Percentiles rank a stretch among this genome's conserved stretches.
These are phyloP conservation scores for Siniperca chuatsi DNA, from an alignment of 2,113 vertebrate species.

Conservation along the genomic window DNA sequence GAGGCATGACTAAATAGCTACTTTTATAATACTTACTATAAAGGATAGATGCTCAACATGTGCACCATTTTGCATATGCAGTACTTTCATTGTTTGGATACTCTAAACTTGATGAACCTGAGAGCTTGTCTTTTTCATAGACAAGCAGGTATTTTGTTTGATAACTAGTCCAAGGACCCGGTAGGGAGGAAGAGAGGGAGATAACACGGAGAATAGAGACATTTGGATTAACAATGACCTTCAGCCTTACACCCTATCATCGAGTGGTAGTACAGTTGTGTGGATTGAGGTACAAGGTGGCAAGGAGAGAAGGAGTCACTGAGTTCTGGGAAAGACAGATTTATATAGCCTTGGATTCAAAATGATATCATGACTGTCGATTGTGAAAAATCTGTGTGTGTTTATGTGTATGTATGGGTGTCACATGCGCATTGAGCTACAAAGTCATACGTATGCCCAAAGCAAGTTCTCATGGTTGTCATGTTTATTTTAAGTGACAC, in stretches of 20 bases:
- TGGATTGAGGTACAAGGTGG: slow-evolving; percentile 18
- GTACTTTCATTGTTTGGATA: slow-evolving; percentile 24
- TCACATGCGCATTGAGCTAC: background rate
- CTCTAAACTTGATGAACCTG: slow-evolving; percentile 2
- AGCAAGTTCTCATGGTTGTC: background rate
- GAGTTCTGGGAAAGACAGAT: slow-evolving; percentile 5
- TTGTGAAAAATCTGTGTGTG: background rate
- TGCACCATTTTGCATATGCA: background rate
- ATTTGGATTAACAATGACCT: slow-evolving; percentile 58
- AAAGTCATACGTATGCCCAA: background rate
- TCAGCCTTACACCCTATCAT: slow-evolving; percentile 28
- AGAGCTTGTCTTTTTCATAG: slow-evolving; percentile 15
- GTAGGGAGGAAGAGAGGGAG: slow-evolving; percentile 36
- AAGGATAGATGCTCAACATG: background rate
- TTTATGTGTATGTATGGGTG: background rate
- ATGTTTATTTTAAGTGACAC: slow-evolving; percentile 64
- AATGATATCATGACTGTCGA: background rate
- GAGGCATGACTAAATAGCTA: background rate
- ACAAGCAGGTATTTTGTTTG: slow-evolving; percentile 75
- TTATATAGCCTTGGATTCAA: background rate
- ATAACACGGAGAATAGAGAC: slow-evolving; percentile 53
- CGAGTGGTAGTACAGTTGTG: slow-evolving; percentile 4
- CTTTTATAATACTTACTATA: background rate
- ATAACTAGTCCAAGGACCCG: slow-evolving; percentile 73
- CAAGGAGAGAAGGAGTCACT: slow-evolving; percentile 28